phyloP scores from a whole-genome alignment of 2,888 invertebrate genomes.

The Argyra leucocephala region DNA sequence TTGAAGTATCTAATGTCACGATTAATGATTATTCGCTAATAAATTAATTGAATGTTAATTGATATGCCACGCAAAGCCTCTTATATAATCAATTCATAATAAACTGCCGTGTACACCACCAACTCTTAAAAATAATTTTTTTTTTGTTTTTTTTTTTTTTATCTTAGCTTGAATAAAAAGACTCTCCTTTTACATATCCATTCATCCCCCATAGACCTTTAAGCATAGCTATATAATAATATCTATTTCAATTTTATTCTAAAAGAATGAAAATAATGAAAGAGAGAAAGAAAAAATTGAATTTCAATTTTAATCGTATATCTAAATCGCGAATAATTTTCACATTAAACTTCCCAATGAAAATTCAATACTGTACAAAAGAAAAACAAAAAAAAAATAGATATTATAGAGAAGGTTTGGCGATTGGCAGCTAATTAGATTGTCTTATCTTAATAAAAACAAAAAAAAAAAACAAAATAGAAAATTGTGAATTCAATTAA shows the following conservation, averaged over 20 bases:
- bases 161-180: too few species aligned
- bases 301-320: neutral
- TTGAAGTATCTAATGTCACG: neutral
- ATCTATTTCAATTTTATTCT: too few species aligned
- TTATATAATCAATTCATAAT: neutral
- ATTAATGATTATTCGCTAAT: slow-evolving; percentile 6
- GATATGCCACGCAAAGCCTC: slow-evolving; percentile 1
- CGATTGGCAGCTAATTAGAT: slow-evolving; percentile 4
- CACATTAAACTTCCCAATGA: neutral
- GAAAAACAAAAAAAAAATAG: neutral
- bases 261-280: neutral
- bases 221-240: too few species aligned
- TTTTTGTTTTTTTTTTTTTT: too few species aligned
- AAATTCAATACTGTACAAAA: neutral
- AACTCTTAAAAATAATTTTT: too few species aligned
- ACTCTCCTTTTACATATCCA: too few species aligned
- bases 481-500: slow-evolving; percentile 1
- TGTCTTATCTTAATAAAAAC: neutral
- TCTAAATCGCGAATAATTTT: neutral
- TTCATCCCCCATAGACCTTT: too few species aligned
- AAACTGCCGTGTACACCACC: too few species aligned
- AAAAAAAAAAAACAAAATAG: neutral
- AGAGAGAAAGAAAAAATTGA: neutral
- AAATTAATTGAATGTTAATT: slow-evolving; percentile 6
- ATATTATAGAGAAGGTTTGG: neutral